Evolutionary conservation across 2,113 vertebrate genomes (phyloP), one percentile per base, ranked within the genome.

Genomic region (Okapia johnstoni): DNA sequence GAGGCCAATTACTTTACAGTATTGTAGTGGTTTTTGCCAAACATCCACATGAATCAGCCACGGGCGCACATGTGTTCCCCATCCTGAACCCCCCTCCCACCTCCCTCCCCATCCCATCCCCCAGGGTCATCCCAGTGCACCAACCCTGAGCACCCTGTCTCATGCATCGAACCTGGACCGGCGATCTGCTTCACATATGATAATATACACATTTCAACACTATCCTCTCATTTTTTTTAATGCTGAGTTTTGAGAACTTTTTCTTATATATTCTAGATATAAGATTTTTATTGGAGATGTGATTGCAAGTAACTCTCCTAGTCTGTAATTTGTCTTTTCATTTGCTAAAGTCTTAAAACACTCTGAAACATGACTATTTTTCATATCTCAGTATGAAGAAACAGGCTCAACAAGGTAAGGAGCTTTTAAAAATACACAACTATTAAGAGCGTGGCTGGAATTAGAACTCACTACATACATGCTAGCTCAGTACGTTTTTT

Each of bases 321-420:
- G 26, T 66, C 76, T 94, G 13, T 55, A 66, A 94, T 91, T 96
- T 97, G 66, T 61, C 66, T 91, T 90, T 93, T 76, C 2, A 25
- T 83, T 94, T 88, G 70, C 43, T 91, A 43, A 95, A 93, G 77
- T 88, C 43, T 61, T 77, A 79, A 91, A 87, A 90, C 36, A 73
- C 1, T 13, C 60, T 61, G 14, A 83, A 87, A 60, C 40, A 30
- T 58, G 21, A 48, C 19, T 30, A 26, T 77, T 77, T 63, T 79
- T 88, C 23, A 46, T 10, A 91, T 57, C 61, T 88, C 46, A 84
- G 48, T 50, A 63, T 57, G 46, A 57, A 26, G 84, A 40, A 83
- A 81, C 7, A 83, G 33, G 2, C 26, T 87, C 28, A 33, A 61
- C 46, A 87, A 87, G 46, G 89, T 85, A 46, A 96, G 85, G 66